phyloP scores from a whole-genome alignment of 2,888 invertebrate genomes.

The Hypomecis atomaria region DNA sequence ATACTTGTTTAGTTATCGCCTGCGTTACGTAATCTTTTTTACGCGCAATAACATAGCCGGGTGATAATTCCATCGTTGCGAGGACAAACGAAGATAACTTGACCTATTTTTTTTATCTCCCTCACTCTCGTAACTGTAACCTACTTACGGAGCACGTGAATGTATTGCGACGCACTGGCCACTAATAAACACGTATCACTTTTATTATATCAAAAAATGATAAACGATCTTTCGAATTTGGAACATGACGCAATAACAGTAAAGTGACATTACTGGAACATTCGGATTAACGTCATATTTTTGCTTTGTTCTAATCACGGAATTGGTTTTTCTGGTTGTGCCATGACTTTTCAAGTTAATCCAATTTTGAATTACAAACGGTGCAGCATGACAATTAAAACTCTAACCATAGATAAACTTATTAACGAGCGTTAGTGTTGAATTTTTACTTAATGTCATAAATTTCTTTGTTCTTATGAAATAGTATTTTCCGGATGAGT shows the following conservation, averaged over 20 bases:
- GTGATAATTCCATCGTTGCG: slow-evolving; percentile 79
- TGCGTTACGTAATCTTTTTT: slow-evolving; percentile 64
- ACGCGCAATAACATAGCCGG: slow-evolving; percentile 71
- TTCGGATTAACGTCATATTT: slow-evolving; percentile 12
- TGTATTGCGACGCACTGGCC: slow-evolving; percentile 61
- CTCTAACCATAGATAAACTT: neutral
- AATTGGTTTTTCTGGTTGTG: slow-evolving; percentile 41
- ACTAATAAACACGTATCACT: slow-evolving; percentile 50
- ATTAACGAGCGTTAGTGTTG: slow-evolving; percentile 6
- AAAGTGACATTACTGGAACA: slow-evolving; percentile 29
- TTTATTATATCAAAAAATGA: slow-evolving; percentile 52
- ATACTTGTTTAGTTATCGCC: slow-evolving; percentile 41
- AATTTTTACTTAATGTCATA: slow-evolving; percentile 2
- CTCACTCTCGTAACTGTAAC: slow-evolving; percentile 76
- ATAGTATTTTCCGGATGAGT: slow-evolving; percentile 15
- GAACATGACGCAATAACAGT: slow-evolving; percentile 51
- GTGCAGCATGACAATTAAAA: neutral
- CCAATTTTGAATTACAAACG: neutral
- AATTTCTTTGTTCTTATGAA: slow-evolving; percentile 9
- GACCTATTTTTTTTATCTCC: slow-evolving; percentile 84
- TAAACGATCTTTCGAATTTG: slow-evolving; percentile 51
- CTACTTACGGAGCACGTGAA: slow-evolving; percentile 73
- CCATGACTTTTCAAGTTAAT: slow-evolving; percentile 35
- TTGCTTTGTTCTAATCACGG: slow-evolving; percentile 15
- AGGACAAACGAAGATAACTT: slow-evolving; percentile 83